Evolutionary conservation across 2,888 invertebrate species (phyloP), one percentile per base, ranked within the genome.

Genomic region (Conomelus anceps): DNA sequence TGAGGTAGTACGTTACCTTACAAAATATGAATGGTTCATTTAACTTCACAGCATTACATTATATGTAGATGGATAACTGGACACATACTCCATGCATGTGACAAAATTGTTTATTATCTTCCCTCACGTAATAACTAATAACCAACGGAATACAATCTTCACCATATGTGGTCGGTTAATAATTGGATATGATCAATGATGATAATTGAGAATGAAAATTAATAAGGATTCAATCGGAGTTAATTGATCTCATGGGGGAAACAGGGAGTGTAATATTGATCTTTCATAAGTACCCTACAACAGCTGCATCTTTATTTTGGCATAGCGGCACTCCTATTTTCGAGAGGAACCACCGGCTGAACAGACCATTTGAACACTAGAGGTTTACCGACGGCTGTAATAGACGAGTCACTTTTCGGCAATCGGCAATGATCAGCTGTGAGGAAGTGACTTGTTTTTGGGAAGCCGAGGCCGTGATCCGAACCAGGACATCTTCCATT

Each of bases 401-500:
- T 9, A 11, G 11, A 17, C 13, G 34, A 34, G 34, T 34, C 1
- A 17, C 11, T 34, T 11, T 17, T 34, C 13, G 13, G n/a, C n/a
- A n/a, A 89, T 88, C 85, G 34, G 34, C 34, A 9, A 34, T 34
- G 63, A 95, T 95, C 95, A 95, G 94, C 95, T 95, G 91, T 94
- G 94, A 90, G 94, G 94, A 92, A 94, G 94, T 13, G 94, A 94
- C 92, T 94, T 94, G 23, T 41, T 23, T n/a, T 84, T 90, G n/a
- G 90, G 23, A 9, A 90, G 88, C 20, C 90, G 95, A n/a, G 93
- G 96, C 93, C 94, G 94, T 17, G 94, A 93, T 3, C 95, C 95
- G 92, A 96, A 96, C 96, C 96, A 96, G 7, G 96, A 96, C 94
- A 95, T 95, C 92, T 95, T 96, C 95, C 95, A 96, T 91, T 96